phyloP scores from a whole-genome alignment of 1,140 invertebrate species.

The Procambarus virginalis region DNA sequence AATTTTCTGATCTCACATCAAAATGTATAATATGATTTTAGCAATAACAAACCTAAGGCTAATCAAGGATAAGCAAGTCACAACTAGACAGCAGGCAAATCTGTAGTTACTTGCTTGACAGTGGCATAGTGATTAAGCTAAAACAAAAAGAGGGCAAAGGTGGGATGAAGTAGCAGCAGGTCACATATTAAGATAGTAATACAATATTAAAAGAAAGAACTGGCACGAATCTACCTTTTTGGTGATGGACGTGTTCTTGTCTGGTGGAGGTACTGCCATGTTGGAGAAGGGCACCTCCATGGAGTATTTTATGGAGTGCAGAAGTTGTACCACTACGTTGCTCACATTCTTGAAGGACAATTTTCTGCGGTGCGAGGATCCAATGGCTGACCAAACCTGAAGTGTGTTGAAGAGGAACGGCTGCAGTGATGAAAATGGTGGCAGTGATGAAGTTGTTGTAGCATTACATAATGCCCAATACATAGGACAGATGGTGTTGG shows the following conservation, averaged over 20 bases:
- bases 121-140: background rate
- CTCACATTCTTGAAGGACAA: conserved; percentile 93
- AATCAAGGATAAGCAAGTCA: background rate
- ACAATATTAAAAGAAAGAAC: background rate
- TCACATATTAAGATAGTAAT: background rate
- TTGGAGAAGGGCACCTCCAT: conserved; percentile 94
- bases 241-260: conserved; percentile 71
- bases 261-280: conserved; percentile 80
- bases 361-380: conserved; percentile 81
- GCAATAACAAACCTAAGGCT: background rate
- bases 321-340: conserved; percentile 90
- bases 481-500: conserved; percentile 5
- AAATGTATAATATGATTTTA: background rate
- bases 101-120: background rate
- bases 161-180: background rate
- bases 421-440: conserved; percentile 47
- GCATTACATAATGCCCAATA: conserved; percentile 7
- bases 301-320: conserved; percentile 93
- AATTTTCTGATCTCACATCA: background rate
- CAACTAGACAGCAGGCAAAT: background rate
- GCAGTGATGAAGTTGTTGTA: background rate
- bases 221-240: conserved; percentile 72
- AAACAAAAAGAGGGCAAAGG: background rate
- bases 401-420: conserved; percentile 79
- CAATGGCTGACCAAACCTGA: conserved; percentile 81